Base-by-base conservation (phyloP, 2,888 invertebrate genomes). In the Napeogenes sylphis region DNA sequence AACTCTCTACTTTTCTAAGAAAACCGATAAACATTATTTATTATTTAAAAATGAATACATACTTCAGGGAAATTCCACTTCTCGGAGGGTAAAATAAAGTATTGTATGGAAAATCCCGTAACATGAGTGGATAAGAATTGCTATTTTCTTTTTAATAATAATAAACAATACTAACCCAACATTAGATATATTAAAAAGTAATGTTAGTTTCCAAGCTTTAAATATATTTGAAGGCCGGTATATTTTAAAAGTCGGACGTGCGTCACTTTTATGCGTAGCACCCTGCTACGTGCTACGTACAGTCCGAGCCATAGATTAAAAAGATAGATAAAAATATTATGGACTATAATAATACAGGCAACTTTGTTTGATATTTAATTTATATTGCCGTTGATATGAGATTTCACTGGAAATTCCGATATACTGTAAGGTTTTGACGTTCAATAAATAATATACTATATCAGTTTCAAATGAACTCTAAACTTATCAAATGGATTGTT, bases 171-270 rank as follows among this genome's bases (percentile, higher is more conserved):
- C 8, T 42, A 42, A 5, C 42, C 12, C 42, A 8, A 42, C 12
- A 42, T 42, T 12, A 42, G 12, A 3, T 42, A 10, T 42, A 42
- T 42, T 2, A 42, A 42, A 10, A 12, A 38, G 4, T 1, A 38
- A 38, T 38, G 38, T 42, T 42, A 42, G 10, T 42, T 42, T 42
- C 10, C 10, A 42, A 10, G 5, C 42, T 51, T 51, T 30, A 58
- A 58, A 32, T 30, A 13, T 53, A 53, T 13, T 32, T 32, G 13
- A 57, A 51, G 63, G 56, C 51, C 53, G 21, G 21, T 21, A 63
- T 59, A 33, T 45, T 63, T 56, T 59, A 45, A 33, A 59, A 58
- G 33, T 4, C 56, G 59, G 63, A 56, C 38, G 56, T 63, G 63
- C 63, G 63, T 63, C 59, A 63, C 38, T 21, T 30, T 6, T 30